These are phyloP conservation scores for Agrypnus murinus DNA, from an alignment of 2,888 invertebrate species.

Conservation along the genomic window DNA sequence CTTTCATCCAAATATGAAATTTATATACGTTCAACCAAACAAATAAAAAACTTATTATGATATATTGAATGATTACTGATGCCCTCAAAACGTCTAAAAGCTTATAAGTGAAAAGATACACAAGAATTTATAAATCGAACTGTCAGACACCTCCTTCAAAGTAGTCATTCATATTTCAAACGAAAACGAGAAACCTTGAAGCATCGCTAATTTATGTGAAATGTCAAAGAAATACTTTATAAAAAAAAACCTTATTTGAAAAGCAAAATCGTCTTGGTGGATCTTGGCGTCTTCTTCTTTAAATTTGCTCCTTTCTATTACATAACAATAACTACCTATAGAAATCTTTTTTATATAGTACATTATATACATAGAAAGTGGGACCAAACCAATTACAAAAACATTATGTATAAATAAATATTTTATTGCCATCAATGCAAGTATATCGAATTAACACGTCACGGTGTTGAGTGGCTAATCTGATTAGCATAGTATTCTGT, in stretches of 20 bases:
- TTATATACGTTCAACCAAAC: too few relatives aligned
- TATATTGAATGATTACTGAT: constrained; percentile 17
- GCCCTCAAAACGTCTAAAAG: constrained; percentile 7
- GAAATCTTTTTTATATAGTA: too few relatives aligned
- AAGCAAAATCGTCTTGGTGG: background rate
- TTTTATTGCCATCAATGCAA: background rate
- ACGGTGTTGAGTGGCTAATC: constrained; percentile 44
- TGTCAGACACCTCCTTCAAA: constrained; percentile 12
- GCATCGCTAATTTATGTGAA: constrained; percentile 16
- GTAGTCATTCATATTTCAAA: constrained; percentile 8
- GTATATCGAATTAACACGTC: constrained; percentile 43
- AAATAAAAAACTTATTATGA: constrained; percentile 6
- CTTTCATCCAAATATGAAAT: too few relatives aligned
- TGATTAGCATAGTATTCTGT: constrained; percentile 47
- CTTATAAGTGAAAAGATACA: constrained; percentile 28
- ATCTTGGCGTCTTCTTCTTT: background rate
- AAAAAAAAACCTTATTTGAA: background rate
- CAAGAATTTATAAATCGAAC: constrained; percentile 24
- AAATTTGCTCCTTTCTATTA: background rate
- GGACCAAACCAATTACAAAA: too few relatives aligned
- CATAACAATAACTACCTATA: too few relatives aligned
- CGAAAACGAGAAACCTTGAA: constrained; percentile 21
- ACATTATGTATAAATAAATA: background rate
- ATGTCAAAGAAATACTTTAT: background rate
- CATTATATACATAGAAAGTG: too few relatives aligned